A percentile compares a stretch with the other conserved stretches of the same genome.
Evolutionary conservation across 2,113 vertebrate species (phyloP).

Genomic region (Xiphorhynchus elegans): DNA sequence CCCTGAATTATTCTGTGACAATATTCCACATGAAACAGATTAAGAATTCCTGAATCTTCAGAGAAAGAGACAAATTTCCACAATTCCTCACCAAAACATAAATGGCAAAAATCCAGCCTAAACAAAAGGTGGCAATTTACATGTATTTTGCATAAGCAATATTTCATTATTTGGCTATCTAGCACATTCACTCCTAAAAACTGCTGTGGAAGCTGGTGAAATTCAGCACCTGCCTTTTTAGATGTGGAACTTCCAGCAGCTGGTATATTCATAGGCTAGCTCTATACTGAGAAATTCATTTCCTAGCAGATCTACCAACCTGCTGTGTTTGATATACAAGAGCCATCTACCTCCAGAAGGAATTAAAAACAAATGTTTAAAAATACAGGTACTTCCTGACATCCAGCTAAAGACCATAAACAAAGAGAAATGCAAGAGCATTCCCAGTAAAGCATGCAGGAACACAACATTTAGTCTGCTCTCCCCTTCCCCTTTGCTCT

Average conservation of each 20-base stretch:
- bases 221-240: background rate
- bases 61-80: background rate
- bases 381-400: background rate
- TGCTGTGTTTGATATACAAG: background rate
- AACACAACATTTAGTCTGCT: background rate
- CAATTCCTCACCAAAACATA: background rate
- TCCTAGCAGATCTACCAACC: background rate
- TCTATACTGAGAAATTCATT: background rate
- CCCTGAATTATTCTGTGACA: background rate
- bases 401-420: background rate
- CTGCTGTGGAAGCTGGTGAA: background rate
- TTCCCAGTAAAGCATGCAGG: constrained; percentile 55
- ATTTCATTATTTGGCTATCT: background rate
- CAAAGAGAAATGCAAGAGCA: constrained; percentile 30
- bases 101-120: background rate
- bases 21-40: background rate
- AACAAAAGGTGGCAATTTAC: background rate
- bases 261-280: background rate
- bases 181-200: background rate
- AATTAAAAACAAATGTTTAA: background rate
- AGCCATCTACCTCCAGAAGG: background rate
- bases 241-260: background rate
- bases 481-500: constrained; percentile 20
- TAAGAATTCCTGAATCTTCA: background rate
- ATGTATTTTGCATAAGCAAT: background rate